Evolutionary conservation across 1,140 invertebrate species (phyloP).

Genomic region (Macrosteles quadrilineatus): DNA sequence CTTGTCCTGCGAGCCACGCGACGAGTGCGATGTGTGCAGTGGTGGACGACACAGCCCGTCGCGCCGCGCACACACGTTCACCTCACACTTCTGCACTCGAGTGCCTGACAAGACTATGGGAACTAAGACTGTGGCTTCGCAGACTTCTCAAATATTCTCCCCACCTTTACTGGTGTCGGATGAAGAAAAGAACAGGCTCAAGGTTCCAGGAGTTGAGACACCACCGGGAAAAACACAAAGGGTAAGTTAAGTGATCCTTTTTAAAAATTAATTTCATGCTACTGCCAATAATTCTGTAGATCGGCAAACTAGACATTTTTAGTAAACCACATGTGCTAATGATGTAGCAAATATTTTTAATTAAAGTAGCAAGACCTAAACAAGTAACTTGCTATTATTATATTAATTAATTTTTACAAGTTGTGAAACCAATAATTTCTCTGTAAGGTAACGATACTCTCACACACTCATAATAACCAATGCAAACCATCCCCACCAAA

Average conservation of each 20-base stretch:
- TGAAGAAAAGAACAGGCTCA: not conserved
- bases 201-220: not conserved
- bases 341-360: no score
- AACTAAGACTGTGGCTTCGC: constrained; percentile 55
- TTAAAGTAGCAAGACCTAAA: no score
- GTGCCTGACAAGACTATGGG: constrained; percentile 47
- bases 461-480: no score
- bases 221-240: constrained; percentile 21
- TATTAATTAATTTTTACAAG: no score
- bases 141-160: constrained; percentile 49
- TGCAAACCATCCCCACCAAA: no score
- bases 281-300: not conserved
- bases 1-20: constrained; percentile 31
- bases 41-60: constrained; percentile 35
- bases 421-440: no score
- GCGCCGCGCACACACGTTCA: constrained; percentile 45
- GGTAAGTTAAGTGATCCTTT: constrained; percentile 18
- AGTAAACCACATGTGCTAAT: no score
- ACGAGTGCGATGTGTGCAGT: constrained; percentile 24
- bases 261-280: not conserved
- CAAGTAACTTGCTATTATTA: no score
- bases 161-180: not conserved
- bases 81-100: constrained; percentile 52
- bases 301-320: no score
- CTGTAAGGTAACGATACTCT: no score